Evolutionary conservation across 2,113 vertebrate species (phyloP).

Genomic region (Tenebrosternarchus preto): DNA sequence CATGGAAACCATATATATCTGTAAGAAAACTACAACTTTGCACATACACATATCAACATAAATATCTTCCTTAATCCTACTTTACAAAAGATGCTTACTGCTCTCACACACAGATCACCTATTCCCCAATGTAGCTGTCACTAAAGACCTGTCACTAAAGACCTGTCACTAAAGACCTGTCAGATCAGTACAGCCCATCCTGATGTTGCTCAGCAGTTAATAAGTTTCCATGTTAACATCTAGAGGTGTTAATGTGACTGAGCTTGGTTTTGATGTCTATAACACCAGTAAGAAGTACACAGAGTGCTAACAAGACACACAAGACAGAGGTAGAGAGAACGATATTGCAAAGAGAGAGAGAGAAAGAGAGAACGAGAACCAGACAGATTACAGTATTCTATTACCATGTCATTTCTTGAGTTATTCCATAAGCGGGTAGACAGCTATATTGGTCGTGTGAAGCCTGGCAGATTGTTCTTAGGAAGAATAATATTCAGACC

Average conservation of each 20-base stretch:
- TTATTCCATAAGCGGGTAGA: background rate
- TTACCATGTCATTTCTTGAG: background rate
- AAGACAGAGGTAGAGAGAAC: no score
- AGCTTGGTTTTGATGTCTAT: background rate
- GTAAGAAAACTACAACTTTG: background rate
- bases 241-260: background rate
- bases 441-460: background rate
- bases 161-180: no score
- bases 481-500: constrained; percentile 14
- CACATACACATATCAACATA: no score
- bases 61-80: no score
- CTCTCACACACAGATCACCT: no score
- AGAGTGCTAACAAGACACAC: background rate
- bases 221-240: background rate
- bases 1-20: background rate
- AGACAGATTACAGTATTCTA: no score
- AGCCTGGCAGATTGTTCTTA: background rate
- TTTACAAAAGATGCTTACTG: no score
- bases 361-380: background rate
- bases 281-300: background rate
- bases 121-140: no score
- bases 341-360: background rate
- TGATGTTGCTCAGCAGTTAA: background rate
- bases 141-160: no score
- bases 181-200: no score